Base-by-base conservation (phyloP, 2,113 vertebrate species). In the Clarias batrachus region DNA sequence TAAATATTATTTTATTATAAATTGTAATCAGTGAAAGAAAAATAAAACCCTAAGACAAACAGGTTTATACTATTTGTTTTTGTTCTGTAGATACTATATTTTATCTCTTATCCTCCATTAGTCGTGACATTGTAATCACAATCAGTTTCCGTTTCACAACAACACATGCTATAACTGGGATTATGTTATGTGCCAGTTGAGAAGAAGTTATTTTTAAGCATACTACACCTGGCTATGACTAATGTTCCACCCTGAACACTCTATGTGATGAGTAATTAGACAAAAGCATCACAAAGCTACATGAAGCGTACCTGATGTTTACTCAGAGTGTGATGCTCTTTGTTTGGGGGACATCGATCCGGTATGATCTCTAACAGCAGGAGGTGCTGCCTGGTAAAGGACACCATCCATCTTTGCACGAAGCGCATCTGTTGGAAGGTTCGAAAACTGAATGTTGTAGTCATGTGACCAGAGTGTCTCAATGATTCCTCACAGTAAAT, bases 351-450 rank as follows among this genome's bases (percentile, higher is more conserved):
- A 92, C 80, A 92, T 14, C 56, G 90, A 93, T 84, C 74, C 84
- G 63, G 73, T 60, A 81, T 60, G 33, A 82, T 41, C 56, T 85
- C 57, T 41, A 84, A 23, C n/a, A 76, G 86, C 89, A 86, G 81
- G 56, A 86, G 84, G 25, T 52, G 83, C 68, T 83, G 27, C 62
- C 60, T 60, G 85, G 92, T 83, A 89, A 93, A 6, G 19, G 82
- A 89, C 87, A 74, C 83, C 78, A 71, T 93, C 7, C 5, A 92
- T 90, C 30, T 41, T 91, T 91, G 93, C 56, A 92, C 0, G 54
- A 2, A 0, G 19, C 0, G n/a, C 73, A 79, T 27, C 83, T 83
- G 80, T 91, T 86, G 17, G 80, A 77, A 63, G 82, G 57, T 88
- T 86, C 73, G 63, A 85, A 37, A 80, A 19, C 62, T 57, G 30